Evolutionary conservation across 2,888 invertebrate species (phyloP).

Genomic region (Nomada ruficornis): DNA sequence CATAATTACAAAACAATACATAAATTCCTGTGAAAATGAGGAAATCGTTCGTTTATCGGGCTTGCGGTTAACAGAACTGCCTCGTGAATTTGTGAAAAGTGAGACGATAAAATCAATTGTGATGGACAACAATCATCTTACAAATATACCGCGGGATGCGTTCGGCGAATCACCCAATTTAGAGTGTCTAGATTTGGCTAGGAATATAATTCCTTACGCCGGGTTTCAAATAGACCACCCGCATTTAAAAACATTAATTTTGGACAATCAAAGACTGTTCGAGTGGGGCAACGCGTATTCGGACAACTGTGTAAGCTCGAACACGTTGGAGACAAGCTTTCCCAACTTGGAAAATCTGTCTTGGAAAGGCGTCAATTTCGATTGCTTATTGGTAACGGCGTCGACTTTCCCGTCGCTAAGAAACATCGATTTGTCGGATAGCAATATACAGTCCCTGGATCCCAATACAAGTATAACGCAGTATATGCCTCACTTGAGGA

Average conservation of each 20-base stretch:
- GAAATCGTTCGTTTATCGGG: neutral
- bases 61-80: neutral
- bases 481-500: neutral
- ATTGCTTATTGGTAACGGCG: neutral
- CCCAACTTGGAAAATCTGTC: conserved; percentile 31
- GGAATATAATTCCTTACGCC: neutral
- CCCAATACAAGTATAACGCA: accelerated
- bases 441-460: neutral
- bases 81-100: neutral
- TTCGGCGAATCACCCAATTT: conserved; percentile 23
- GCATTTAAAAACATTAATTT: conserved; percentile 14
- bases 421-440: neutral
- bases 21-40: neutral
- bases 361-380: neutral
- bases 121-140: neutral
- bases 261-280: neutral
- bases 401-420: neutral
- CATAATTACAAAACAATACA: neutral
- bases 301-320: neutral
- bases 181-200: conserved; percentile 28
- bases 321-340: neutral
- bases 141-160: neutral
- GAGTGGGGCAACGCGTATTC: accelerated
- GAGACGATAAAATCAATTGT: neutral
- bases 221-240: neutral